These are phyloP conservation scores for Drosophila barbarae DNA, from an alignment of 2,888 invertebrate species.

Conservation along the genomic window DNA sequence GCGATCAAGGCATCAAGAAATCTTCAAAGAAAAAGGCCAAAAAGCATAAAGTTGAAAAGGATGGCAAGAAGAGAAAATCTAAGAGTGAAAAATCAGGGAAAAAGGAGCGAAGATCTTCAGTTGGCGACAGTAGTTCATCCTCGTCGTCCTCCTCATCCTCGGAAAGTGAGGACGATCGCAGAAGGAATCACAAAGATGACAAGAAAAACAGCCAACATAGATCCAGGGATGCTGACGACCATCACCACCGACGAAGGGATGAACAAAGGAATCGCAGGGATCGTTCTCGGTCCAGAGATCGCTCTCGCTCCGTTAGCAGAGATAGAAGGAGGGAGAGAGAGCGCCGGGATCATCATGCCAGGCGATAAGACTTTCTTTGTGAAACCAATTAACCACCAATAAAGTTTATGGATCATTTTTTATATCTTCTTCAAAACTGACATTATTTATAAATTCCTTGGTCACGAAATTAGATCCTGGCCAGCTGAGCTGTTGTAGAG, in stretches of 20 bases:
- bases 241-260: conserved; percentile 32
- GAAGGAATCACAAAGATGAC: conserved; percentile 13
- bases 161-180: conserved; percentile 32
- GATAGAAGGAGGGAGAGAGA: conserved; percentile 38
- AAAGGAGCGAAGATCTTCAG: conserved; percentile 26
- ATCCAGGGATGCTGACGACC: conserved; percentile 25
- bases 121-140: conserved; percentile 35
- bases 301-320: conserved; percentile 50
- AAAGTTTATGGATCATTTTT: conserved; percentile 20
- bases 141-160: conserved; percentile 57
- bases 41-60: conserved; percentile 37
- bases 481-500: conserved; percentile 72
- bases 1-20: conserved; percentile 64
- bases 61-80: conserved; percentile 56
- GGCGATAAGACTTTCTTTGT: conserved; percentile 39
- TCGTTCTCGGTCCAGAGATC: conserved; percentile 35
- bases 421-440: conserved; percentile 5
- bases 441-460: conserved; percentile 20
- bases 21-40: conserved; percentile 52
- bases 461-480: conserved; percentile 51
- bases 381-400: conserved; percentile 8
- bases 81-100: conserved; percentile 31
- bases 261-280: conserved; percentile 41
- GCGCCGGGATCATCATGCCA: conserved; percentile 35
- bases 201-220: conserved; percentile 16